Evolutionary conservation across 2,113 vertebrate species (phyloP).

Genomic region (Tangachromis dhanisi): DNA sequence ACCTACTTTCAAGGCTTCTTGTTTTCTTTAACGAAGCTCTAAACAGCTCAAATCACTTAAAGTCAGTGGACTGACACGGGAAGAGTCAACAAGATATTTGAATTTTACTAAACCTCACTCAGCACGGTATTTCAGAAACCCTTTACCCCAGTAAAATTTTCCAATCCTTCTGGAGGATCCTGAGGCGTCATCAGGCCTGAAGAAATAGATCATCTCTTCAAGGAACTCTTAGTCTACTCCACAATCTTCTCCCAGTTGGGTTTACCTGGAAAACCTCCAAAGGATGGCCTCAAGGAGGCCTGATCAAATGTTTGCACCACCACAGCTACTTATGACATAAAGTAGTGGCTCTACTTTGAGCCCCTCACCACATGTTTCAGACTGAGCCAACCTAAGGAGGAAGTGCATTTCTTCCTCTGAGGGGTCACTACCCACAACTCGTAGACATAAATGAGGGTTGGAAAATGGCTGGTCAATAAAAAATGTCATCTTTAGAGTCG

Average conservation of each 20-base stretch:
- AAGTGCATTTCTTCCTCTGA: not conserved
- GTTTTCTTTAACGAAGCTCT: not conserved
- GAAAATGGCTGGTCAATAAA: not conserved
- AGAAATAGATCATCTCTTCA: not conserved
- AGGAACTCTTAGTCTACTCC: not conserved
- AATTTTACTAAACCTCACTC: not conserved
- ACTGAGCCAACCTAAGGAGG: not conserved
- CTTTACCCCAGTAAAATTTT: rapidly evolving
- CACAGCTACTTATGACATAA: not conserved
- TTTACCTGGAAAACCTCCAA: not conserved
- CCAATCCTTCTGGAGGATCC: not conserved
- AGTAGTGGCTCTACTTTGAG: not conserved
- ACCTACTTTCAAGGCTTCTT: not conserved
- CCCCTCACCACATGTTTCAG: not conserved
- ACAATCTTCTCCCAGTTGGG: not conserved
- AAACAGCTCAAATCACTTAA: not conserved
- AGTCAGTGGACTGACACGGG: not conserved
- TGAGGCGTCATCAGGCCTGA: not conserved
- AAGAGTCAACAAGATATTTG: not conserved
- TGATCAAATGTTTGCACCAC: not conserved
- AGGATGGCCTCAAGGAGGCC: not conserved
- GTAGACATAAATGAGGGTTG: not conserved
- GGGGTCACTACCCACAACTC: not conserved
- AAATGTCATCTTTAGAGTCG: rapidly evolving
- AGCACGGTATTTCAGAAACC: not conserved